Evolutionary conservation across 2,113 vertebrate genomes (phyloP).

Genomic region (Morone chrysops): DNA sequence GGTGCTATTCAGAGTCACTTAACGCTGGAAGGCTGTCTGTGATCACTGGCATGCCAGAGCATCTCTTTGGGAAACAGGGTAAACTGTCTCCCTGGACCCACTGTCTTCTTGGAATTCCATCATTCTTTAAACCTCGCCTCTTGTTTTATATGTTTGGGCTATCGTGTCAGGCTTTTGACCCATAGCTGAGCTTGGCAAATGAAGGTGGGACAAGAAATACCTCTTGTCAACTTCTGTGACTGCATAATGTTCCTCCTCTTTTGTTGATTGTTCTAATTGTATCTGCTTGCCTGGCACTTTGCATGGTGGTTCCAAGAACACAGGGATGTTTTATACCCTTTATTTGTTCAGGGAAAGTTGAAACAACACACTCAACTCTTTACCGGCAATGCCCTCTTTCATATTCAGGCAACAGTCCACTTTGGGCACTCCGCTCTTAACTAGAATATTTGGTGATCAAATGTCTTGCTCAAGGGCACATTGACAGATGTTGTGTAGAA

Average conservation of each 20-base stretch:
- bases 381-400: slow-evolving; percentile 18
- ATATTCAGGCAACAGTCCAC: slow-evolving; percentile 8
- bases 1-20: slow-evolving; percentile 74
- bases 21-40: slow-evolving; percentile 66
- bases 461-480: background rate
- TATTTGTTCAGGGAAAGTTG: slow-evolving; percentile 16
- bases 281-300: slow-evolving; percentile 5
- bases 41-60: slow-evolving; percentile 72
- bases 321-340: background rate
- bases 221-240: background rate
- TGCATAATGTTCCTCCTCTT: background rate
- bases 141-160: slow-evolving; percentile 46
- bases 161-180: slow-evolving; percentile 47
- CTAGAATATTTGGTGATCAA: background rate
- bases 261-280: slow-evolving; percentile 25
- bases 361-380: slow-evolving; percentile 11
- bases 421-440: background rate
- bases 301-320: slow-evolving; percentile 3
- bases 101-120: slow-evolving; percentile 56
- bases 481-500: background rate
- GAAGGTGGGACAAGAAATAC: slow-evolving; percentile 20
- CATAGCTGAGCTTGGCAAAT: slow-evolving; percentile 37
- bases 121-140: slow-evolving; percentile 39
- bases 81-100: slow-evolving; percentile 56
- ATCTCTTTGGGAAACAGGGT: slow-evolving; percentile 75